These are phyloP conservation scores for Sebastes steindachneri DNA, from an alignment of 2,797 vertebrate genomes.

Conservation along the genomic window DNA sequence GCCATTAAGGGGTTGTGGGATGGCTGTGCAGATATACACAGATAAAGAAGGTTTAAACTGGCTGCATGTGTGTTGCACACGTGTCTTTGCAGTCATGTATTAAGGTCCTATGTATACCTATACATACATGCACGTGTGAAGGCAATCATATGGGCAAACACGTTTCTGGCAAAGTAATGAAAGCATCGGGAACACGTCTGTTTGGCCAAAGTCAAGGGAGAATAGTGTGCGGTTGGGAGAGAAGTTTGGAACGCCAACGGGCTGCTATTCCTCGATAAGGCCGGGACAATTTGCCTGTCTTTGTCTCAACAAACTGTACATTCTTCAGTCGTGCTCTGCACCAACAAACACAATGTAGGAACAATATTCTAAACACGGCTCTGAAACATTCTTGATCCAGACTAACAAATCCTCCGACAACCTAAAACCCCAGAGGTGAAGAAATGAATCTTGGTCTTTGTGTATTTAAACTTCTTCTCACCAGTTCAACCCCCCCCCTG, in stretches of 20 bases:
- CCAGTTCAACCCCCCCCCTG: slow-evolving; percentile 9
- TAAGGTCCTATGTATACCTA: neutral
- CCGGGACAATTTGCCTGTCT: neutral
- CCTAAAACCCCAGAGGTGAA: slow-evolving; percentile 42
- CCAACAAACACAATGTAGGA: slow-evolving; percentile 44
- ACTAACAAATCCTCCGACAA: slow-evolving; percentile 34
- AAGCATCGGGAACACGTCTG: neutral
- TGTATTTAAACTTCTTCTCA: slow-evolving; percentile 50
- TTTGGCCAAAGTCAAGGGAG: neutral
- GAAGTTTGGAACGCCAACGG: neutral
- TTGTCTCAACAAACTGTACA: slow-evolving; percentile 37
- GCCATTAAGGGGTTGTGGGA: slow-evolving; percentile 10
- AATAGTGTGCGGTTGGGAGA: neutral
- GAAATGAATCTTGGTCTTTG: slow-evolving; percentile 40
- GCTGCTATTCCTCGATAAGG: neutral
- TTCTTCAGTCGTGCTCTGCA: slow-evolving; percentile 22
- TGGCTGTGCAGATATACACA: slow-evolving; percentile 36
- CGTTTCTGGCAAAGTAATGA: slow-evolving; percentile 1
- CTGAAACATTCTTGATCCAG: slow-evolving; percentile 43
- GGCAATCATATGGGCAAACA: slow-evolving; percentile 3
- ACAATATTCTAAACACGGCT: slow-evolving; percentile 36
- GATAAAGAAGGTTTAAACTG: slow-evolving; percentile 38
- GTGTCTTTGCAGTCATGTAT: neutral
- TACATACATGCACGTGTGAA: slow-evolving; percentile 9
- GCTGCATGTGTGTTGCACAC: slow-evolving; percentile 11